Evolutionary conservation across 2,797 vertebrate species (phyloP), one percentile per base, ranked within the genome.

Genomic region (Echiichthys vipera): DNA sequence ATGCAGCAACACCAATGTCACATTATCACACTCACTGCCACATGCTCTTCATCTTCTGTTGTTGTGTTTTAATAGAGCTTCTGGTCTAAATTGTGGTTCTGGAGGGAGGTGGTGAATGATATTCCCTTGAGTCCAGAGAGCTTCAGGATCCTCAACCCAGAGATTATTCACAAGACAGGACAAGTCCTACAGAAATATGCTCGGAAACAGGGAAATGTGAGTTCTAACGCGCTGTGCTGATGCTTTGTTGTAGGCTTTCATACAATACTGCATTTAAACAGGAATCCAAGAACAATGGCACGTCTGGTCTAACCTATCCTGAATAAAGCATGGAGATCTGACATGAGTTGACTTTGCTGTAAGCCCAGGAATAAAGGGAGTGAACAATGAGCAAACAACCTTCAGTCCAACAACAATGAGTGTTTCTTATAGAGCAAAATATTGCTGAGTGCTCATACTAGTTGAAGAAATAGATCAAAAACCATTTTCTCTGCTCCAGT

Each of bases 11-110:
- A 2, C 27, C 18, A 8, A 14, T 27, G 18, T 77, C 61, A 34
- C 49, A 74, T 51, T 22, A 42, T 75, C 61, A 74, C 50, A 47
- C 43, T 62, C 51, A 6, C 45, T 27, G 46, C 63, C 32, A 29
- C 63, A 53, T 27, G n/a, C 27, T 73, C 15, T 12, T 43, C 30
- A 39, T 71, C 39, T 53, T 2, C 24, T 40, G 20, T 71, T 17
- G 15, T 18, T 7, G 2, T 15, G 62, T 46, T 71, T 81, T 30
- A 67, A 39, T 29, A 96, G 95, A 93, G 89, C 74, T 94, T 95
- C 86, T 95, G 94, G 95, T 93, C 94, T 55, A 96, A 95, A 89
- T 62, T 95, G 66, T 96, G 95, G 95, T 96, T 96, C 89, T 96
- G 95, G 95, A 94, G 86, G 71, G 87, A 94, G 6, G 94, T 96